These are phyloP conservation scores for Zaprionus davidi DNA, from an alignment of 1,140 invertebrate species.

Conservation along the genomic window DNA sequence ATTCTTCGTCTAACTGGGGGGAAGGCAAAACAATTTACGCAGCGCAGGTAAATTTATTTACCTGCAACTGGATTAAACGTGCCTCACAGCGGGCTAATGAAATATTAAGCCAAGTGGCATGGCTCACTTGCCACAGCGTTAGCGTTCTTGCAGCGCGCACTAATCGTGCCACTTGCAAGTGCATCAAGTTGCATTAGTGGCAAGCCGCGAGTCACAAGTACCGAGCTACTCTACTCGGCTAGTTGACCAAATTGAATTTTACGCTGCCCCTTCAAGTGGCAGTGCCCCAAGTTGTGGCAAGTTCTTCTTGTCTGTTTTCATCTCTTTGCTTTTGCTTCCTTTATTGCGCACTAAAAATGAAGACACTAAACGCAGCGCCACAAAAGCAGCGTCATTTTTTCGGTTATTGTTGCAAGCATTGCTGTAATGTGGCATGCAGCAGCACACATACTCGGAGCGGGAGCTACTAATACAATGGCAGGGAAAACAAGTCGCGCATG, in stretches of 20 bases:
- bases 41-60: conserved; percentile 60
- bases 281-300: neutral
- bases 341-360: conserved; percentile 70
- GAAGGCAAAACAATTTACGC: conserved; percentile 65
- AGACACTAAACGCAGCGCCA: conserved; percentile 65
- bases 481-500: conserved; percentile 70
- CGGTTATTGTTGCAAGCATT: conserved; percentile 48
- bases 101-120: conserved; percentile 71
- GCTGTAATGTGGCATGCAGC: conserved; percentile 66
- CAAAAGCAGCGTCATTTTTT: conserved; percentile 51
- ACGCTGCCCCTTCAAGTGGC: conserved; percentile 5
- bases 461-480: conserved; percentile 68
- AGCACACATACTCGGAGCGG: conserved; percentile 17
- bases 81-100: conserved; percentile 70
- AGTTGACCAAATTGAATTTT: conserved; percentile 31
- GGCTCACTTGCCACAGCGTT: conserved; percentile 43
- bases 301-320: neutral
- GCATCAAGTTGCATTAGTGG: conserved; percentile 36
- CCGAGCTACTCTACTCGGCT: neutral
- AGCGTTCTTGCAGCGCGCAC: conserved; percentile 21
- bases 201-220: neutral
- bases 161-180: conserved; percentile 56
- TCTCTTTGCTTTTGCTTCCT: conserved; percentile 39
- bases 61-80: conserved; percentile 58
- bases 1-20: conserved; percentile 47